A percentile compares a stretch with the other conserved stretches of the same genome.
Conservation (phyloP, 2,888 invertebrate species). For the Liposcelis brunnea region DNA sequence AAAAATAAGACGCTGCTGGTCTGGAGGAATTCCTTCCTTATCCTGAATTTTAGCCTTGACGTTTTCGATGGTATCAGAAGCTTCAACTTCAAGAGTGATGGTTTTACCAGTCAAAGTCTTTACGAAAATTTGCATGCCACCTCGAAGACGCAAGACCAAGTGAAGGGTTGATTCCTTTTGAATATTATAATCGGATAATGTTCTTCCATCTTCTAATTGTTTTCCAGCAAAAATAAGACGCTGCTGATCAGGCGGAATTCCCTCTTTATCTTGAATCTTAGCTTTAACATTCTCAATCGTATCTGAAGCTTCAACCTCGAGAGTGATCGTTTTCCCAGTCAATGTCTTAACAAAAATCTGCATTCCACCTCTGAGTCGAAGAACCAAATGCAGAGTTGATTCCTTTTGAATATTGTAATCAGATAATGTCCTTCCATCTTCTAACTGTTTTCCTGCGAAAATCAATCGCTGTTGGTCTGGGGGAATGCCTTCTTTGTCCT, state of each 20-base stretch:
- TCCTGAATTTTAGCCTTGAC: constrained; percentile 7
- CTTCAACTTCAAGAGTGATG: constrained; percentile 25
- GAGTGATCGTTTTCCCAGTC: constrained; percentile 5
- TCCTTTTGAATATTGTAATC: constrained; percentile 36
- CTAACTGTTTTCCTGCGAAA: constrained; percentile 37
- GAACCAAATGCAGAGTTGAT: constrained; percentile 7
- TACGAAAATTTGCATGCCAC: constrained; percentile 15
- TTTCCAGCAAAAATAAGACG: constrained; percentile 6
- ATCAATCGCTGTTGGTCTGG: constrained; percentile 20
- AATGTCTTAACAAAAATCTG: constrained; percentile 3
- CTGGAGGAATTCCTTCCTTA: constrained; percentile 7
- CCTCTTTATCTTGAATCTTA: constrained; percentile 6
- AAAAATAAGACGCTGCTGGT: constrained; percentile 7
- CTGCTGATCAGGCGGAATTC: constrained; percentile 5
- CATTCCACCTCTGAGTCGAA: constrained; percentile 7
- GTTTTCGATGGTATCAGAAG: constrained; percentile 19
- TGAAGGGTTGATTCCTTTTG: constrained; percentile 27
- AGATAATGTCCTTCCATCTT: constrained; percentile 34
- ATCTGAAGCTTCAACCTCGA: constrained; percentile 5
- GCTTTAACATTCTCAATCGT: constrained; percentile 7
- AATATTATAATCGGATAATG: constrained; percentile 3
- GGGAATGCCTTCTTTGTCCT: constrained; percentile 8
- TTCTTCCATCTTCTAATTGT: constrained; percentile 5
- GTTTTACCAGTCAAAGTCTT: constrained; percentile 29
- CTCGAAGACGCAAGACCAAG: constrained; percentile 20